Percentiles rank a stretch among this genome's conserved stretches.
Evolutionary conservation across 2,113 vertebrate species (phyloP).

Genomic region (Percopsis transmontana): DNA sequence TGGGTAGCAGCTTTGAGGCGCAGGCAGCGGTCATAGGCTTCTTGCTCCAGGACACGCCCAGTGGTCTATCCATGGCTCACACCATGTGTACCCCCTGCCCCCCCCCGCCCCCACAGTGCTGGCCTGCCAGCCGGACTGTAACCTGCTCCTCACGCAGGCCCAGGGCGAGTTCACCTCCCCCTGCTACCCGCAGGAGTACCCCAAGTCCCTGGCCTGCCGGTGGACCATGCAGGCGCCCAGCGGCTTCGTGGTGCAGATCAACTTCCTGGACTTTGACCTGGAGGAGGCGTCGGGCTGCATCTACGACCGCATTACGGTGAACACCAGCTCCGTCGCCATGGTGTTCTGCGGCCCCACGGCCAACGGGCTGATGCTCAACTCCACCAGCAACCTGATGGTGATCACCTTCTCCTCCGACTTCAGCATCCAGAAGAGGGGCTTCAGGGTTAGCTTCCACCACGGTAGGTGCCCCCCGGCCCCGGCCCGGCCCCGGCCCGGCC

Average conservation of each 20-base stretch:
- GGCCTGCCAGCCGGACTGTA: constrained; percentile 83
- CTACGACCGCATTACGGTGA: constrained; percentile 87
- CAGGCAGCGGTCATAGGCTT: no score
- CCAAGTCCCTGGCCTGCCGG: constrained; percentile 83
- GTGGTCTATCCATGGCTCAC: no score
- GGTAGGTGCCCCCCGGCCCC: constrained; percentile 53
- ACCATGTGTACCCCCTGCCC: no score
- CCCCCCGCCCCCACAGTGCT: constrained; percentile 68
- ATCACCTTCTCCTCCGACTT: constrained; percentile 93
- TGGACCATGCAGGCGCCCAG: constrained; percentile 90
- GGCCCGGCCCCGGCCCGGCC: no score
- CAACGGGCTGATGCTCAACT: constrained; percentile 91
- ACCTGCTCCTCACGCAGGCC: constrained; percentile 75
- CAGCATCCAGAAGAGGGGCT: constrained; percentile 95
- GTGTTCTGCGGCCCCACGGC: constrained; percentile 92
- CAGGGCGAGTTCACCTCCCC: constrained; percentile 89
- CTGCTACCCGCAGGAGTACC: constrained; percentile 90
- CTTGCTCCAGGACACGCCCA: no score
- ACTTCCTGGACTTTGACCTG: constrained; percentile 93
- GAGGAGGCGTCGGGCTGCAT: constrained; percentile 93
- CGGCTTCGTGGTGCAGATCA: constrained; percentile 92
- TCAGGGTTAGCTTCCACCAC: constrained; percentile 76
- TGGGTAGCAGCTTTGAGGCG: no score
- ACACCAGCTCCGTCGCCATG: constrained; percentile 82
- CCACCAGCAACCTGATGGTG: constrained; percentile 89